Evolutionary conservation across 1,140 invertebrate species (phyloP).

Genomic region (Zaprionus camerounensis): DNA sequence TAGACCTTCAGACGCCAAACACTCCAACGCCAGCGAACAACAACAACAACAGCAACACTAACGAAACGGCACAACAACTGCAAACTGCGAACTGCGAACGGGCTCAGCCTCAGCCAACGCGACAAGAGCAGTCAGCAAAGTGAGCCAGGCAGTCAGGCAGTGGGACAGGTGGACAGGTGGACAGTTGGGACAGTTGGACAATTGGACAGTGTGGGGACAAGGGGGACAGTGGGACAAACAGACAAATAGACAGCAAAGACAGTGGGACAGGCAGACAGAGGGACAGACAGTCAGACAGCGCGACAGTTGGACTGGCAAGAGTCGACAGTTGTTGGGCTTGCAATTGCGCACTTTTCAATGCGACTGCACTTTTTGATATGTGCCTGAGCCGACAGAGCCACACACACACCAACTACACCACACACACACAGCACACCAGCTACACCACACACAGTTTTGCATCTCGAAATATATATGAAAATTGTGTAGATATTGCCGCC

Average conservation of each 20-base stretch:
- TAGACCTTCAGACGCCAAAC: slow-evolving; percentile 83
- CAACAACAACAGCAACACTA: slow-evolving; percentile 43
- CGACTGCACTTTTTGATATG: slow-evolving; percentile 44
- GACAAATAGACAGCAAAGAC: slow-evolving; percentile 14
- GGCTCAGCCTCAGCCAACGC: slow-evolving; percentile 50
- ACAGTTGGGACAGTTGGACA: slow-evolving; percentile 41
- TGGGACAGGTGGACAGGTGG: slow-evolving; percentile 58
- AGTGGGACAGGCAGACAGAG: slow-evolving; percentile 36
- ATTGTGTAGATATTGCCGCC: slow-evolving; percentile 15
- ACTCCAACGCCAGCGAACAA: slow-evolving; percentile 71
- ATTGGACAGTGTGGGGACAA: slow-evolving; percentile 21
- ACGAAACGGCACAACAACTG: slow-evolving; percentile 10
- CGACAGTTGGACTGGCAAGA: slow-evolving; percentile 61
- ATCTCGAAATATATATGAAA: slow-evolving; percentile 4
- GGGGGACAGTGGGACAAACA: slow-evolving; percentile 50
- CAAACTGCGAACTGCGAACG: slow-evolving; percentile 17
- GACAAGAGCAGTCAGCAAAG: slow-evolving; percentile 63
- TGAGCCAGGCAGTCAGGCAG: slow-evolving; percentile 53
- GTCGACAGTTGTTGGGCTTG: slow-evolving; percentile 68
- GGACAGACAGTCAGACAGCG: slow-evolving; percentile 18
- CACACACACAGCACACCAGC: slow-evolving; percentile 6
- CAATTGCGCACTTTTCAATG: slow-evolving; percentile 77
- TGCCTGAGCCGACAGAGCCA: slow-evolving; percentile 18
- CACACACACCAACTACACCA: slow-evolving; percentile 8
- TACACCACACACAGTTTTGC: slow-evolving; percentile 46